Evolutionary conservation across 2,113 vertebrate species (phyloP), one percentile per base, ranked within the genome.

Genomic region (Brachypodius melanocephalos): DNA sequence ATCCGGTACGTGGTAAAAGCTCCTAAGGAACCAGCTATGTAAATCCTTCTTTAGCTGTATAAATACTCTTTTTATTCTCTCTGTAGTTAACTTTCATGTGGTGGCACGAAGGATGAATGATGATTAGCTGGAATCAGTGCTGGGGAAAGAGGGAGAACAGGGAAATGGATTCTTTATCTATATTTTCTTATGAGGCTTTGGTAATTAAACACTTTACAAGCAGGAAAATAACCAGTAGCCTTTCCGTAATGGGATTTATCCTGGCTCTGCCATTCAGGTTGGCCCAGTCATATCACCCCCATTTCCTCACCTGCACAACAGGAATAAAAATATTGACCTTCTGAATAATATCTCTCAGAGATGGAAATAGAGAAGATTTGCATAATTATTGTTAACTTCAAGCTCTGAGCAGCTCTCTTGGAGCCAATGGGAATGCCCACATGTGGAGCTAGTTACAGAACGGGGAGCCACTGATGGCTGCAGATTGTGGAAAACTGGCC

Each of bases 11-110:
- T 51, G 48, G 82, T 90, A 72, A 82, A 92, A 93, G 38, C 9
- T 96, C 65, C 73, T 65, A 83, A 92, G 62, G 55, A 96, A 55
- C 68, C 16, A 86, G 69, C 52, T 94, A 88, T n/a, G 87, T 59
- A 95, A 95, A 95, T 94, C 78, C 83, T 74, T n/a, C 84, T 81
- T 93, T 96, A 67, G 55, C 86, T 91, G n/a, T 88, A 81, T 74
- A 77, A 84, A 96, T 85, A 96, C 34, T 63, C 75, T 61, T 77
- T 76, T 81, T 90, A 61, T 93, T 90, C 79, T 95, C 52, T 81
- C 86, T 71, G 21, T 90, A 63, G 89, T 89, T 95, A 73, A 84
- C 49, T 96, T 92, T 61, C 36, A 66, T 85, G 58, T 29, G 54
- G 48, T 62, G 46, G 46, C 80, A 97, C 9, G 0, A 72, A 83